phyloP scores from a whole-genome alignment of 2,888 invertebrate genomes.

The Callimorpha dominula region DNA sequence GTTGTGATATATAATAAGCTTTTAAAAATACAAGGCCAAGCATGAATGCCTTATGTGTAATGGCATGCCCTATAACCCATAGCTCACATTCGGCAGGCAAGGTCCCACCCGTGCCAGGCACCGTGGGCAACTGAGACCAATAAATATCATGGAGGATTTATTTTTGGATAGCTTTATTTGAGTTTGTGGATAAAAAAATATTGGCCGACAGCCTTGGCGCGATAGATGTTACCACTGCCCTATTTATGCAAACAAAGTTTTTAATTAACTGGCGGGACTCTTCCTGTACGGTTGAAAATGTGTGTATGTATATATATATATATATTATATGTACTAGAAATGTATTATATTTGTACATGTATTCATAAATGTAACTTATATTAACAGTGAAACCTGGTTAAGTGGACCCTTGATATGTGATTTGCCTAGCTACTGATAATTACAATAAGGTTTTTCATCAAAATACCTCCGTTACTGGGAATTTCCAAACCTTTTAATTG shows the following conservation, averaged over 20 bases:
- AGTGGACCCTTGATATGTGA: too few species aligned
- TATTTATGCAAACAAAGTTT: background rate
- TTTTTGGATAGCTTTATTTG: background rate
- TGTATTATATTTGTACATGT: too few species aligned
- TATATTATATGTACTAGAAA: too few species aligned
- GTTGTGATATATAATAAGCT: background rate
- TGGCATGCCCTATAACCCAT: constrained; percentile 2
- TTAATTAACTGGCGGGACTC: background rate
- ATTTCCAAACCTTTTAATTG: too few species aligned
- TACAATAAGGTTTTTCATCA: too few species aligned
- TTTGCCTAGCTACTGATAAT: too few species aligned
- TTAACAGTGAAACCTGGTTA: too few species aligned
- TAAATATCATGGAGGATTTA: constrained; percentile 7
- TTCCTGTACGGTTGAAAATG: too few species aligned
- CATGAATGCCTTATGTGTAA: constrained; percentile 3
- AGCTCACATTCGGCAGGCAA: constrained; percentile 2
- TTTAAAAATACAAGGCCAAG: background rate
- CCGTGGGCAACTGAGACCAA: background rate
- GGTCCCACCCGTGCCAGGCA: background rate
- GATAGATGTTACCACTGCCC: background rate
- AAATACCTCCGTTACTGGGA: too few species aligned
- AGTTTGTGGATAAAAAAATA: background rate
- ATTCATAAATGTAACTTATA: too few species aligned
- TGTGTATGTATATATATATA: too few species aligned
- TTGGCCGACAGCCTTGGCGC: background rate